These are phyloP conservation scores for Hylaeus anthracinus DNA, from an alignment of 1,140 invertebrate genomes.

Conservation along the genomic window DNA sequence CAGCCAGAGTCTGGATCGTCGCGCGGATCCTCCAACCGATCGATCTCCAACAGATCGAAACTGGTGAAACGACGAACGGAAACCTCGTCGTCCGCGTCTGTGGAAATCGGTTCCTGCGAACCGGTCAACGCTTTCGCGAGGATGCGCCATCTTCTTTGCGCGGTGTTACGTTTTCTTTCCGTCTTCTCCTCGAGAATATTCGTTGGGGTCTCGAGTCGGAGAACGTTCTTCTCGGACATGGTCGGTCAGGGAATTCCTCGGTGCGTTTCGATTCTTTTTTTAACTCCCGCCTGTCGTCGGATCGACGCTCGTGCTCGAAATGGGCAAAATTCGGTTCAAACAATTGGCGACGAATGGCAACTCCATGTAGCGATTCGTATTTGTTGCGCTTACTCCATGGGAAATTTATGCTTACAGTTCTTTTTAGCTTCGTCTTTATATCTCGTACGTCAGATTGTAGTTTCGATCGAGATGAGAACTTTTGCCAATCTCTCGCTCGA, in stretches of 20 bases:
- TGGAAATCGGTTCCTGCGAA: slow-evolving; percentile 69
- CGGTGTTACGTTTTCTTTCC: slow-evolving; percentile 68
- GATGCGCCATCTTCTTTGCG: slow-evolving; percentile 86
- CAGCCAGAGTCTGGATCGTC: slow-evolving; percentile 68
- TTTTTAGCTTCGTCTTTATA: too few relatives aligned
- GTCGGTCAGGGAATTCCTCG: background rate
- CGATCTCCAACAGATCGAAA: slow-evolving; percentile 81
- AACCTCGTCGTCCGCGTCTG: slow-evolving; percentile 77
- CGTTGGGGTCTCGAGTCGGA: background rate
- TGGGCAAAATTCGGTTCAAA: too few relatives aligned
- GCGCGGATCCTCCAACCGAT: slow-evolving; percentile 61
- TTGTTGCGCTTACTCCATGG: too few relatives aligned
- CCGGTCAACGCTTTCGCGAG: slow-evolving; percentile 85
- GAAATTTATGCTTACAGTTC: too few relatives aligned
- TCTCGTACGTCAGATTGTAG: too few relatives aligned
- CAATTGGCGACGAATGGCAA: too few relatives aligned
- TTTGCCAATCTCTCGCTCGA: too few relatives aligned
- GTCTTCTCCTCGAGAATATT: background rate
- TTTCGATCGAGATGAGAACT: too few relatives aligned
- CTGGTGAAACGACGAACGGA: slow-evolving; percentile 83
- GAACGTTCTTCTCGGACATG: slow-evolving; percentile 42
- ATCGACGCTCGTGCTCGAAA: background rate
- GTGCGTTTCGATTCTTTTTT: too few relatives aligned
- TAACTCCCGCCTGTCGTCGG: background rate
- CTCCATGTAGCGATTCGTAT: too few relatives aligned